These are phyloP conservation scores for Myoxocephalus aenaeus DNA, from an alignment of 2,797 vertebrate species.

Conservation along the genomic window DNA sequence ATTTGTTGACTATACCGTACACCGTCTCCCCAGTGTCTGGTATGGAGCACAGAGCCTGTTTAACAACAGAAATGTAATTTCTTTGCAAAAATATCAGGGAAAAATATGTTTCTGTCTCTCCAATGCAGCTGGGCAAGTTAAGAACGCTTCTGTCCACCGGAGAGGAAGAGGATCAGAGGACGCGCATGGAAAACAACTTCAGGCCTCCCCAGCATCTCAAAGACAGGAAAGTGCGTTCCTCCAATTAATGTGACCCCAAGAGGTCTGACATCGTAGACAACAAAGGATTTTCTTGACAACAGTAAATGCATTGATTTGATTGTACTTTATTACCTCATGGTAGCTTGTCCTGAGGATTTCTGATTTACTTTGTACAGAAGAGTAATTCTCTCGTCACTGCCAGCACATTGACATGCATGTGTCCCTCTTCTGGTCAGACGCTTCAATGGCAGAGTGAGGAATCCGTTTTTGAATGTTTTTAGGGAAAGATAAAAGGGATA, in stretches of 20 bases:
- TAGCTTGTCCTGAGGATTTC: conserved; percentile 34
- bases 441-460: conserved; percentile 1
- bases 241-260: conserved; percentile 76
- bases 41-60: neutral
- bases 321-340: conserved; percentile 28
- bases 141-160: conserved; percentile 88
- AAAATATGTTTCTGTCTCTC: conserved; percentile 4
- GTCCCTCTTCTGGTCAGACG: conserved; percentile 33
- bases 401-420: conserved; percentile 18
- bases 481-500: conserved; percentile 26
- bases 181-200: conserved; percentile 96
- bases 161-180: conserved; percentile 88
- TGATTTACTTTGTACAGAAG: conserved; percentile 27
- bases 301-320: conserved; percentile 44
- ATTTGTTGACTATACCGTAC: neutral
- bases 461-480: conserved; percentile 13
- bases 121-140: conserved; percentile 91
- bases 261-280: neutral
- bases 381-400: conserved; percentile 28
- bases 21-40: neutral
- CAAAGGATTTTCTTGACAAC: conserved; percentile 22
- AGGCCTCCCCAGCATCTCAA: conserved; percentile 94
- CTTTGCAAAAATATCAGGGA: neutral
- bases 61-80: neutral
- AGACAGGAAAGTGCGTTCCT: conserved; percentile 91